Evolutionary conservation across 2,113 vertebrate genomes (phyloP).

Genomic region (Trachemys scripta): DNA sequence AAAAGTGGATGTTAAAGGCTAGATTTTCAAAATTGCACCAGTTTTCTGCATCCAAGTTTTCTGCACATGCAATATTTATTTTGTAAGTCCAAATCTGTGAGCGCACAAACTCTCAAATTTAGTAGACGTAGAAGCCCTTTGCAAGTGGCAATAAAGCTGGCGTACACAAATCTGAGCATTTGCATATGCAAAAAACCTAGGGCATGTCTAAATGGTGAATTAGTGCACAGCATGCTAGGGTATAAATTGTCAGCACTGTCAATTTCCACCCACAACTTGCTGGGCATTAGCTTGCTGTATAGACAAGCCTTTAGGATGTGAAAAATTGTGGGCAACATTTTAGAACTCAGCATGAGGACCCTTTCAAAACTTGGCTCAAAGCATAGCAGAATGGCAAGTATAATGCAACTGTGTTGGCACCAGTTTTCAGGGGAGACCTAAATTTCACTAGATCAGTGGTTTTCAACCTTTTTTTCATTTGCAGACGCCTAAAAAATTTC

Average conservation of each 20-base stretch:
- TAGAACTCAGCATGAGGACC: not conserved
- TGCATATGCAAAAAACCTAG: not conserved
- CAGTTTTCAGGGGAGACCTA: conserved; percentile 7
- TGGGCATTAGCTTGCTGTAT: not conserved
- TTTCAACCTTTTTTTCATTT: too few relatives aligned
- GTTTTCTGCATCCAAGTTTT: not conserved
- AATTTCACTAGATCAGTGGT: not conserved
- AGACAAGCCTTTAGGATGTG: not conserved
- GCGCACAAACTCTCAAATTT: not conserved
- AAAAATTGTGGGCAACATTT: not conserved
- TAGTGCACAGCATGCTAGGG: not conserved
- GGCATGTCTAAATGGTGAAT: not conserved
- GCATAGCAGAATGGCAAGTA: not conserved
- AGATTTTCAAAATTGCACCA: not conserved
- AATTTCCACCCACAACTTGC: not conserved
- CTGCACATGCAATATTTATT: not conserved
- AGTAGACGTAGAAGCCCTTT: not conserved
- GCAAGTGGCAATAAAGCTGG: not conserved
- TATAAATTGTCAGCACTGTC: not conserved
- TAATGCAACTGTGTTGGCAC: not conserved
- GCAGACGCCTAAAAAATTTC: too few relatives aligned
- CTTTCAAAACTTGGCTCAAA: not conserved
- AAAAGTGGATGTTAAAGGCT: not conserved
- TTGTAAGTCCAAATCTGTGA: not conserved
- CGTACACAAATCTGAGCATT: not conserved